Evolutionary conservation across 2,797 vertebrate species (phyloP).

Genomic region (Myioborus miniatus): DNA sequence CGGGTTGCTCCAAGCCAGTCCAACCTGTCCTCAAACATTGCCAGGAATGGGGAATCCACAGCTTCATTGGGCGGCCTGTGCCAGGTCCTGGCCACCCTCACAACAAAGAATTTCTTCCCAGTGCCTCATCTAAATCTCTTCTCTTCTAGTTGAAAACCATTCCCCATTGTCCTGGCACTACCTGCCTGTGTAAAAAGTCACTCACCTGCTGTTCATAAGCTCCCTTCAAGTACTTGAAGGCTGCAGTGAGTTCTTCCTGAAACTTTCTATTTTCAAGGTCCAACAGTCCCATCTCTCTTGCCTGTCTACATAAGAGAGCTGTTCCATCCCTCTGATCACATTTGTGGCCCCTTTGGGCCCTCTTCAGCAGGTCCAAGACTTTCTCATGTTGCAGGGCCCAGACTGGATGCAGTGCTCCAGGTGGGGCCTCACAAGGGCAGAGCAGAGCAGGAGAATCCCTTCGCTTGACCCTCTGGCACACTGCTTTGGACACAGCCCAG

Average conservation of each 20-base stretch:
- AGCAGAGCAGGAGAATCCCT: neutral
- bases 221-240: neutral
- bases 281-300: neutral
- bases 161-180: neutral
- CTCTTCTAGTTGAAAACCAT: neutral
- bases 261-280: neutral
- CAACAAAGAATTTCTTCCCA: neutral
- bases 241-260: neutral
- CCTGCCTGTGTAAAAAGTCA: neutral
- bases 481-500: neutral
- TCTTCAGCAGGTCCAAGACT: neutral
- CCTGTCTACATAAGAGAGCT: neutral
- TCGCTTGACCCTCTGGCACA: neutral
- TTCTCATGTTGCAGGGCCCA: accelerated
- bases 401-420: neutral
- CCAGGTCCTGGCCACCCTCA: neutral
- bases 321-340: neutral
- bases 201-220: neutral
- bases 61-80: neutral
- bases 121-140: neutral
- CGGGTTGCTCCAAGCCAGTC: neutral
- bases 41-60: neutral
- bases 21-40: neutral
- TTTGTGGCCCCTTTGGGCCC: neutral
- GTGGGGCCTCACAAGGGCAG: neutral